Conservation (phyloP, 1,140 invertebrate genomes). For the Pseudomyrmex flavicornis region DNA sequence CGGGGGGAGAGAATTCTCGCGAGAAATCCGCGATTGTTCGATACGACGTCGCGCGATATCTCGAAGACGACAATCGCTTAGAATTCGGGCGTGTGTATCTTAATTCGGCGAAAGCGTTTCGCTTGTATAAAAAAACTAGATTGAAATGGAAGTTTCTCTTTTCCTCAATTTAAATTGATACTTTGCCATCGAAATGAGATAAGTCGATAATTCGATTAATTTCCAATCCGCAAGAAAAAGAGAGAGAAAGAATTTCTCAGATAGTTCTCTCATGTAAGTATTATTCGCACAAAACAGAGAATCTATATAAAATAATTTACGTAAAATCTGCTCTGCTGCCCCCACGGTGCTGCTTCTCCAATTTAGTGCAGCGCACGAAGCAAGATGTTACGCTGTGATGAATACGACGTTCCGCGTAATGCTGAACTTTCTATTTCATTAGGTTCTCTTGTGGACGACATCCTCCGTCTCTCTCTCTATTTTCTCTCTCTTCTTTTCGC, state of each 20-base stretch:
- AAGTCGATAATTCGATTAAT: not conserved
- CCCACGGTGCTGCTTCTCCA: not conserved
- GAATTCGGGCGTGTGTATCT: not conserved
- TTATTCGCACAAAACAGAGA: no score
- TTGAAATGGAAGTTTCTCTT: not conserved
- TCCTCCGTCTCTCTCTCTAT: not conserved
- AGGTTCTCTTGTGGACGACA: conserved; percentile 40
- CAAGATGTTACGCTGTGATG: conserved; percentile 28
- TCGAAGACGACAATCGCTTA: not conserved
- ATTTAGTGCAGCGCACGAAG: conserved; percentile 17
- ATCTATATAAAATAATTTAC: not conserved
- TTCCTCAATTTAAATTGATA: no score
- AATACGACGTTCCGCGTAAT: conserved; percentile 11
- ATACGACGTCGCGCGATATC: not conserved
- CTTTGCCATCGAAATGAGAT: not conserved
- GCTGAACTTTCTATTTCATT: conserved; percentile 45
- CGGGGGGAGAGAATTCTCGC: not conserved
- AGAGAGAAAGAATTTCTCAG: not conserved
- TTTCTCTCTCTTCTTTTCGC: not conserved
- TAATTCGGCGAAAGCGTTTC: not conserved
- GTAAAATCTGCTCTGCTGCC: not conserved
- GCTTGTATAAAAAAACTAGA: not conserved
- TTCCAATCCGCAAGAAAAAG: not conserved
- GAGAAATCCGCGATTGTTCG: not conserved
- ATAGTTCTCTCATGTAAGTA: not conserved